Base-by-base conservation (phyloP, 2,888 invertebrate species). In the Horisme vitalbata region DNA sequence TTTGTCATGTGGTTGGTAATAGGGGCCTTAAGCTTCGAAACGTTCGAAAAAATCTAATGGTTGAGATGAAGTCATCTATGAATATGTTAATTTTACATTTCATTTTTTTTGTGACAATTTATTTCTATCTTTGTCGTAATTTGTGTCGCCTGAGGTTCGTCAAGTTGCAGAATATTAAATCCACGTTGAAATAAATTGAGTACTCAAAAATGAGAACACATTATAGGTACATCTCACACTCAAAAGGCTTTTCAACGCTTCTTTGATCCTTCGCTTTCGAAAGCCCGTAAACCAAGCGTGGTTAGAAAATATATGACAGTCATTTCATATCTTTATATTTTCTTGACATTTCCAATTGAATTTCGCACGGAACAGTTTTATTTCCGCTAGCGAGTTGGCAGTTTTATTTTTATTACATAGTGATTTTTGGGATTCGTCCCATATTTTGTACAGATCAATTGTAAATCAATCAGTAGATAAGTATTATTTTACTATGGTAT, bases 291-390 rank as follows among this genome's bases (percentile, higher is more conserved):
- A 54, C 38, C 50, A 41, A 27, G 30, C 38, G 35, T 34, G 57
- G 47, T 57, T 49, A 62, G 49, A 65, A 59, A n/a, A n/a, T n/a
- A 61, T 68, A 68, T 65, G 56, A 57, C 57, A 27, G 58, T 55
- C 55, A 44, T 61, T 66, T 63, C 47, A 56, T 57, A 61, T 57
- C 60, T 61, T 51, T 43, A 57, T 53, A 52, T 61, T 65, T 57
- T 60, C 43, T 43, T 55, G 45, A 45, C 49, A 55, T 44, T 53
- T 37, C 27, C 57, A 61, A 69, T 64, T 65, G 55, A 60, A 60
- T 61, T 39, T 41, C 39, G 31, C 30, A 54, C 44, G 37, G 38
- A 26, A 33, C 37, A 10, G 20, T 38, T 48, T 48, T 48, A 34
- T 43, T 41, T 47, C 36, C 33, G 15, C 12, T 21, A 12, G 12